These are phyloP conservation scores for Dynastes maya DNA, from an alignment of 2,888 invertebrate species.

Conservation along the genomic window DNA sequence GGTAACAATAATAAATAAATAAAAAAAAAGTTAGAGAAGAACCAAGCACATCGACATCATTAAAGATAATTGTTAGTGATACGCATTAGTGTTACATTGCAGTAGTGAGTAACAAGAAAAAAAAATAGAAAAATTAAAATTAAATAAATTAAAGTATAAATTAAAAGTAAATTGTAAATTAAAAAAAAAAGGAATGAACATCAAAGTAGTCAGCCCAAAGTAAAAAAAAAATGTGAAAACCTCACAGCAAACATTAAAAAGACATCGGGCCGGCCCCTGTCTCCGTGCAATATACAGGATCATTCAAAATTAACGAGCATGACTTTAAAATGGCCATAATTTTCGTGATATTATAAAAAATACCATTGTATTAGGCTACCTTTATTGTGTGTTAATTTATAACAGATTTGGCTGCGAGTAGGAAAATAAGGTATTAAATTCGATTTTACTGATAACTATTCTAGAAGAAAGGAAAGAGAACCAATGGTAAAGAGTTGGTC, in stretches of 20 bases:
- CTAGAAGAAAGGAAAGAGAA: not conserved
- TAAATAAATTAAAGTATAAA: conserved; percentile 51
- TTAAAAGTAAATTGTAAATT: conserved; percentile 48
- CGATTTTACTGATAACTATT: conserved; percentile 3
- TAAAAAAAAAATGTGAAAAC: conserved; percentile 67
- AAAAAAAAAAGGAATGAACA: conserved; percentile 66
- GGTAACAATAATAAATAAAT: conserved; percentile 56
- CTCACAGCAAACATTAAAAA: conserved; percentile 70
- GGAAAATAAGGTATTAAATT: not conserved
- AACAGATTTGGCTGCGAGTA: not conserved
- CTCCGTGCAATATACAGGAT: conserved; percentile 56
- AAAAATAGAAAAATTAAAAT: conserved; percentile 36
- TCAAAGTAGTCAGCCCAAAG: conserved; percentile 69
- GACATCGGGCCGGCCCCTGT: conserved; percentile 55
- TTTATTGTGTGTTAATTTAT: not conserved
- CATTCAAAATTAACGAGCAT: conserved; percentile 26
- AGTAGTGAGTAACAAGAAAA: conserved; percentile 68
- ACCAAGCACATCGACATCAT: conserved; percentile 69
- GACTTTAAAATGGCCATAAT: conserved; percentile 36
- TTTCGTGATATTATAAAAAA: conserved; percentile 1
- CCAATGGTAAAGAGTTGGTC: conserved; percentile 21
- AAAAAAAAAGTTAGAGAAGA: conserved; percentile 57
- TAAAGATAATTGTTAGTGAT: conserved; percentile 65
- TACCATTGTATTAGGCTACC: not conserved
- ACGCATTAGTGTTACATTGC: conserved; percentile 71